These are phyloP conservation scores for Pseudomyrmex dendroicus DNA, from an alignment of 1,140 invertebrate species.

Conservation along the genomic window DNA sequence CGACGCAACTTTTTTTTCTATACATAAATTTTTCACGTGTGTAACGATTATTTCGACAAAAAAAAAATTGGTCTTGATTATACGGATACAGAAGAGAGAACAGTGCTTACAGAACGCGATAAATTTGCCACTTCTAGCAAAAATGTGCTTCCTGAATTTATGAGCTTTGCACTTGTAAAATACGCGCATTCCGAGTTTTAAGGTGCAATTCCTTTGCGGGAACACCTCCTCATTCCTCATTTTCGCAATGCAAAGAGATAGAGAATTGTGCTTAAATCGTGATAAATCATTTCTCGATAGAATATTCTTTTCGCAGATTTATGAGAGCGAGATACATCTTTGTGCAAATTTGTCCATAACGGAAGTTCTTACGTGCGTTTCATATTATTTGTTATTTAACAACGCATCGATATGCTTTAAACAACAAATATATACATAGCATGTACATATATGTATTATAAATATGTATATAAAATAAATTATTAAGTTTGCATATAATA, in stretches of 20 bases:
- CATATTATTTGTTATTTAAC: neutral
- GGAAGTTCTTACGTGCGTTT: neutral
- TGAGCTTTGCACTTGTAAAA: neutral
- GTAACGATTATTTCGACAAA: neutral
- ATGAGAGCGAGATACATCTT: slow-evolving; percentile 26
- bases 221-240: neutral
- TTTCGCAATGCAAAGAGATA: neutral
- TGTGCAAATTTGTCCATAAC: neutral
- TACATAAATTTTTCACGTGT: neutral
- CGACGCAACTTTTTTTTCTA: neutral
- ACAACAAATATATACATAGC: too few relatives aligned
- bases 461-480: too few relatives aligned
- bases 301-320: slow-evolving; percentile 26
- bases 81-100: neutral
- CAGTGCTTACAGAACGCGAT: neutral
- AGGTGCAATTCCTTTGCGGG: neutral
- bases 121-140: slow-evolving; percentile 4
- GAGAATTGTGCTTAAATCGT: slow-evolving; percentile 4
- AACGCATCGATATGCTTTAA: neutral
- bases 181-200: neutral
- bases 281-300: slow-evolving; percentile 33
- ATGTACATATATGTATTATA: too few relatives aligned
- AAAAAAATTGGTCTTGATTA: slow-evolving; percentile 3
- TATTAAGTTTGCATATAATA: too few relatives aligned
- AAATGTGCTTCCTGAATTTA: slow-evolving; percentile 5